Percentiles rank a stretch among this genome's conserved stretches.
phyloP scores from a whole-genome alignment of 2,797 vertebrate genomes.

The Schizopygopsis malacanthus region DNA sequence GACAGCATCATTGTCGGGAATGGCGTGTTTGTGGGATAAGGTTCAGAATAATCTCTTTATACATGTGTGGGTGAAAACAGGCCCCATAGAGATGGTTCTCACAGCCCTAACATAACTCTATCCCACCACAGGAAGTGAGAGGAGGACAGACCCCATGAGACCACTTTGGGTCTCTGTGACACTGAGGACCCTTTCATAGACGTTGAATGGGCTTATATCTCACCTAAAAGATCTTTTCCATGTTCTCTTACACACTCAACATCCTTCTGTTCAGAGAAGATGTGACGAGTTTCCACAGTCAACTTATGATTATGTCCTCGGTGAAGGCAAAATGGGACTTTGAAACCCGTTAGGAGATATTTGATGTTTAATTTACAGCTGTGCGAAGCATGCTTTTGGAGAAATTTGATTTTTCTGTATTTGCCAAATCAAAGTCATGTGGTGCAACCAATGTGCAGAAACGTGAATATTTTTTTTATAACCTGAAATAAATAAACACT shows the following conservation, averaged over 20 bases:
- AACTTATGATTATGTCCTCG: background rate
- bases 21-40: slow-evolving; percentile 41
- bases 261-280: slow-evolving; percentile 6
- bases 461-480: too few species aligned
- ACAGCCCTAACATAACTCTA: slow-evolving; percentile 51
- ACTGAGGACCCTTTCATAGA: slow-evolving; percentile 31
- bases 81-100: slow-evolving; percentile 57
- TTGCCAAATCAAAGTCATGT: background rate
- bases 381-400: background rate
- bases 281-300: slow-evolving; percentile 6
- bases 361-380: background rate
- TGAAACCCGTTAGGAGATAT: background rate
- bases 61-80: slow-evolving; percentile 62
- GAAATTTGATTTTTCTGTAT: background rate
- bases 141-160: slow-evolving; percentile 32
- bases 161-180: background rate
- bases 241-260: slow-evolving; percentile 7
- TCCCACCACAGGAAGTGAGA: slow-evolving; percentile 23
- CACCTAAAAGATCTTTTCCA: background rate
- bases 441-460: background rate
- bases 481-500: background rate
- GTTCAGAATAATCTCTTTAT: slow-evolving; percentile 71
- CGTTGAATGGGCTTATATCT: slow-evolving; percentile 34
- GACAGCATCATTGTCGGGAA: slow-evolving; percentile 61
- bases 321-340: background rate